Percentiles rank a stretch among this genome's conserved stretches.
These are phyloP conservation scores for Phenacoccus solenopsis DNA, from an alignment of 1,140 invertebrate genomes.

Conservation along the genomic window DNA sequence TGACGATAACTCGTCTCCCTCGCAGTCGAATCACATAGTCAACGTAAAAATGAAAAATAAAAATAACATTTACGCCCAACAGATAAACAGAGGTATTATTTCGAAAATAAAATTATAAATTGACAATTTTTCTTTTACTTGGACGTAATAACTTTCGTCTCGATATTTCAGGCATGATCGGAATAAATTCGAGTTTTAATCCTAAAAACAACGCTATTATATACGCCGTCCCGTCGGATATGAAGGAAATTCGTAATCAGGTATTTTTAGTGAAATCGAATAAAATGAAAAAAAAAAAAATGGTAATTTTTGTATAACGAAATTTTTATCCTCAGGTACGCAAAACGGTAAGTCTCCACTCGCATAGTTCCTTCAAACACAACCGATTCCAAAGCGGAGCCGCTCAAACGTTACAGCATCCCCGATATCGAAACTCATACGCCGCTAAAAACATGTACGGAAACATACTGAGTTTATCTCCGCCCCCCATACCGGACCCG, in stretches of 20 bases:
- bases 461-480: constrained; percentile 23
- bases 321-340: constrained; percentile 37
- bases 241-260: constrained; percentile 38
- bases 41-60: neutral
- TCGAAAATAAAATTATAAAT: too few species aligned
- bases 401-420: neutral
- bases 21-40: neutral
- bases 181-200: constrained; percentile 65
- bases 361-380: constrained; percentile 36
- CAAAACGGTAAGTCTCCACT: constrained; percentile 48
- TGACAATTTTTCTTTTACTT: too few species aligned
- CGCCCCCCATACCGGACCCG: constrained; percentile 74
- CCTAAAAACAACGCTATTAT: constrained; percentile 71
- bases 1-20: neutral
- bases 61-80: neutral
- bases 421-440: constrained; percentile 21
- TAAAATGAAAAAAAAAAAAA: too few species aligned
- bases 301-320: too few species aligned
- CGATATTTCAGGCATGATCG: constrained; percentile 5
- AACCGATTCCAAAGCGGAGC: neutral
- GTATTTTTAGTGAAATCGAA: neutral
- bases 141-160: neutral
- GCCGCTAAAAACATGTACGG: neutral
- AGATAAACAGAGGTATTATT: neutral
- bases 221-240: constrained; percentile 74